A percentile compares a stretch with the other conserved stretches of the same genome.
phyloP scores from a whole-genome alignment of 2,113 vertebrate species.

The Cromileptes altivelis region DNA sequence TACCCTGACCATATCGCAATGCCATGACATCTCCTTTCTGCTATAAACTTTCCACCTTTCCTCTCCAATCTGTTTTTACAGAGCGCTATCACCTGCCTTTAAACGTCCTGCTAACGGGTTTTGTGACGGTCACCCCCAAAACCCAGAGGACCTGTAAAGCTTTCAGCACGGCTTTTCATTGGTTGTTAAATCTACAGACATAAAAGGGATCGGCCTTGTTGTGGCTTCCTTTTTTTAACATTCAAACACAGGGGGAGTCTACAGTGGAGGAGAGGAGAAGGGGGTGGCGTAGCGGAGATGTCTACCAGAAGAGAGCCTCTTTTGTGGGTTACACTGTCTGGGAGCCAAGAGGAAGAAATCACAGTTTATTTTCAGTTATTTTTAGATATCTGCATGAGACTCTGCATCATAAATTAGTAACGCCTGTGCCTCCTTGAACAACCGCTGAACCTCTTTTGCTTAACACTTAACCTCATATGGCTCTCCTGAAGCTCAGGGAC shows the following conservation, averaged over 20 bases:
- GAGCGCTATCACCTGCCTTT: conserved; percentile 71
- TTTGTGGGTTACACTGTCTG: conserved; percentile 40
- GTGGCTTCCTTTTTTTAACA: conserved; percentile 45
- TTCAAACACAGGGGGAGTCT: conserved; percentile 53
- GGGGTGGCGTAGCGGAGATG: background rate
- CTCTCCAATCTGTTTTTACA: conserved; percentile 75
- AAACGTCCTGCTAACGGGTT: conserved; percentile 75
- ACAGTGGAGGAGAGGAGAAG: background rate
- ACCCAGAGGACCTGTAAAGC: conserved; percentile 76
- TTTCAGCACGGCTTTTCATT: conserved; percentile 79
- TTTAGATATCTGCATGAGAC: conserved; percentile 49
- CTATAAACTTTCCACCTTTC: conserved; percentile 76
- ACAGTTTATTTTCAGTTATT: conserved; percentile 47
- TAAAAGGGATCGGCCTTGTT: conserved; percentile 70
- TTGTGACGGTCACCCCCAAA: conserved; percentile 71
- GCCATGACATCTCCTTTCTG: conserved; percentile 66
- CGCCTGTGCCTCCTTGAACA: background rate
- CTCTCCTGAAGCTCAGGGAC: background rate
- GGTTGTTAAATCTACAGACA: conserved; percentile 76
- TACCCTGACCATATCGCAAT: conserved; percentile 45
- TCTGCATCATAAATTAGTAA: conserved; percentile 51
- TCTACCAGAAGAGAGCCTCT: conserved; percentile 24
- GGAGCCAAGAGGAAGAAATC: conserved; percentile 28
- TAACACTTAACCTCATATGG: conserved; percentile 22
- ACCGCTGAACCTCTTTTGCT: conserved; percentile 5